Conservation (phyloP, 2,888 invertebrate genomes). For the Ferdinandea cuprea region DNA sequence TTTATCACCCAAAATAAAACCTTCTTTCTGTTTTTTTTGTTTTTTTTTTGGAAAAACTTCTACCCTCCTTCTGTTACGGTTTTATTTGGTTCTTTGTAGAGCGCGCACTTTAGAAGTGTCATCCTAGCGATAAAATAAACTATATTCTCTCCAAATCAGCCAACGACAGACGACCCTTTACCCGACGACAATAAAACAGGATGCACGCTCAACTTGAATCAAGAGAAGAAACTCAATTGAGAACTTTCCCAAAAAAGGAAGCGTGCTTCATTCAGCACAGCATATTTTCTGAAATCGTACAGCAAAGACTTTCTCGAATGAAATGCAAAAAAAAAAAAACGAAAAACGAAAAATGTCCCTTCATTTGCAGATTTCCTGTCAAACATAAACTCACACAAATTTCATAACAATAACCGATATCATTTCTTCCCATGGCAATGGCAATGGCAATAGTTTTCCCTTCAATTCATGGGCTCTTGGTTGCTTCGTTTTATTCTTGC, state of each 20-base stretch:
- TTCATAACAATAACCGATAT: constrained; percentile 66
- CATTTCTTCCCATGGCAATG: constrained; percentile 29
- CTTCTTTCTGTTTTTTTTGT: too few relatives aligned
- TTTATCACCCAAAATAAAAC: constrained; percentile 39
- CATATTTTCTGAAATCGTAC: constrained; percentile 38
- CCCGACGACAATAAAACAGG: constrained; percentile 59
- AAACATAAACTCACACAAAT: constrained; percentile 73
- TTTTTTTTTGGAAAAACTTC: constrained; percentile 26
- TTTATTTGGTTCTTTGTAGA: constrained; percentile 10
- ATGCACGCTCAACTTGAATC: constrained; percentile 60
- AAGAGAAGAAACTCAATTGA: constrained; percentile 49
- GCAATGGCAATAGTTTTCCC: constrained; percentile 54
- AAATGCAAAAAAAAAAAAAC: constrained; percentile 11
- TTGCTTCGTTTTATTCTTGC: not conserved
- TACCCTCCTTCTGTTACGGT: constrained; percentile 26
- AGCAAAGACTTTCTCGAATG: not conserved
- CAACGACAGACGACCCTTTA: constrained; percentile 20
- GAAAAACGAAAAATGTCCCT: constrained; percentile 53
- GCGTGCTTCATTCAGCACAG: constrained; percentile 54
- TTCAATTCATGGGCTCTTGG: constrained; percentile 34
- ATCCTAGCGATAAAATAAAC: constrained; percentile 61
- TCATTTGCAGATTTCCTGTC: constrained; percentile 75
- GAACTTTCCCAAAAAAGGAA: constrained; percentile 60
- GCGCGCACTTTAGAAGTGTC: constrained; percentile 18
- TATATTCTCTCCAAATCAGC: constrained; percentile 33